phyloP scores from a whole-genome alignment of 2,797 vertebrate species.

The Allobates femoralis region DNA sequence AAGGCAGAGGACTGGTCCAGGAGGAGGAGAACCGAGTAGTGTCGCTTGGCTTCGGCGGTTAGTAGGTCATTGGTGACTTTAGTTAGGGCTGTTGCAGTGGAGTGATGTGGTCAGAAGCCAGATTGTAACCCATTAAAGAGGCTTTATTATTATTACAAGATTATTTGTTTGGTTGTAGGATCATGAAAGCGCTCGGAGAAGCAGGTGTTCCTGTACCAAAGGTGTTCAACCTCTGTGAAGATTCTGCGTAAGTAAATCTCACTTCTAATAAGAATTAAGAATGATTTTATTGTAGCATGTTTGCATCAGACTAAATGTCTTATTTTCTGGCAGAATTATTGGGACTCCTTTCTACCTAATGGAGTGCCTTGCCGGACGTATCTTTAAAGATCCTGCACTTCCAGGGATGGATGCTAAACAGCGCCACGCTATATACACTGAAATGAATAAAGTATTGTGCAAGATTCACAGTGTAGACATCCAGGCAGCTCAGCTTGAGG shows the following conservation, averaged over 20 bases:
- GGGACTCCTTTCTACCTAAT: slow-evolving; percentile 80
- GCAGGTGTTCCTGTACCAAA: slow-evolving; percentile 78
- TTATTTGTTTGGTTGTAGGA: slow-evolving; percentile 69
- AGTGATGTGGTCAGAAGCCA: no score
- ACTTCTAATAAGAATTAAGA: no score
- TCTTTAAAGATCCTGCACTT: slow-evolving; percentile 74
- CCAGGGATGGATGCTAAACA: slow-evolving; percentile 68
- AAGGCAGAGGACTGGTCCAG: no score
- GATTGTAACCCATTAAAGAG: no score
- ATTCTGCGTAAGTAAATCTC: slow-evolving; percentile 74
- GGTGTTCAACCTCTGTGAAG: slow-evolving; percentile 77
- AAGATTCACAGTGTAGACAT: slow-evolving; percentile 78
- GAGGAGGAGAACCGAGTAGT: no score
- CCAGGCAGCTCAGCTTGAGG: slow-evolving; percentile 68
- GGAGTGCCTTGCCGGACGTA: slow-evolving; percentile 76
- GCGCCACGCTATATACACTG: slow-evolving; percentile 71
- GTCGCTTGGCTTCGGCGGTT: no score
- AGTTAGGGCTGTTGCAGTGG: no score
- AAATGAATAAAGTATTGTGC: slow-evolving; percentile 77
- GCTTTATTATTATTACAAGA: no score
- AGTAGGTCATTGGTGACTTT: no score
- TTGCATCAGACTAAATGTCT: not conserved
- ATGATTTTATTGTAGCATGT: not conserved
- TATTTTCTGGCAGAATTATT: slow-evolving; percentile 70
- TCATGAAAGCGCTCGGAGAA: slow-evolving; percentile 77